Evolutionary conservation across 2,797 vertebrate species (phyloP).

Genomic region (Cuniculus paca): DNA sequence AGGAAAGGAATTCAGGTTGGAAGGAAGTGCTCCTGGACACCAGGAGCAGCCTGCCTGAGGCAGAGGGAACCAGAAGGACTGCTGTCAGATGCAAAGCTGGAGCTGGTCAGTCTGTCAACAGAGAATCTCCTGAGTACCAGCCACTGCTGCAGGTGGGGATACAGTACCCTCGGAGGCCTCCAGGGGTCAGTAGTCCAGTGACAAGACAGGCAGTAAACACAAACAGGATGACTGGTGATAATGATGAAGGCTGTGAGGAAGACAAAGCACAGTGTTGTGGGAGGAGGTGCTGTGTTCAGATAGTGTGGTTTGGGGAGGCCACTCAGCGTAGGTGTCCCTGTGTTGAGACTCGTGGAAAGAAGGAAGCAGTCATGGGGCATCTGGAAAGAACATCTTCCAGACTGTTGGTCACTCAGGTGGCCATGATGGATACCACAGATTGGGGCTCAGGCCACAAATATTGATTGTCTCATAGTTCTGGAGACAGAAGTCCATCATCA

Average conservation of each 20-base stretch:
- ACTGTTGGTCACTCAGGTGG: not conserved
- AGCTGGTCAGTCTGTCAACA: not conserved
- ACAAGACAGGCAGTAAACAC: not conserved
- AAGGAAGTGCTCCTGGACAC: not conserved
- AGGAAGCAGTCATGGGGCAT: not conserved
- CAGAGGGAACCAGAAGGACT: not conserved
- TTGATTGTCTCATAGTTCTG: not conserved
- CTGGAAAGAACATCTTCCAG: not conserved
- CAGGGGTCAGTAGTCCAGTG: not conserved
- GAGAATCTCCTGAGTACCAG: not conserved
- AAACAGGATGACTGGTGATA: rapidly evolving
- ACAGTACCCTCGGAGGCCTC: not conserved
- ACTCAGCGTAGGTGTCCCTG: not conserved
- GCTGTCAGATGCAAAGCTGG: not conserved
- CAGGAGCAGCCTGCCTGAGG: not conserved
- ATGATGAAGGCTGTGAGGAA: not conserved
- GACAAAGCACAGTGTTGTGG: not conserved
- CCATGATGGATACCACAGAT: too few species aligned
- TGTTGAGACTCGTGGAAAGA: not conserved
- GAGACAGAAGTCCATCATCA: not conserved
- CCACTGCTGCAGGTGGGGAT: rapidly evolving
- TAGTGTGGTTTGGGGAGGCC: not conserved
- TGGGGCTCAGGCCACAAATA: not conserved
- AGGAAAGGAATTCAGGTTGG: too few species aligned
- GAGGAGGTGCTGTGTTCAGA: too few species aligned